Evolutionary conservation across 2,113 vertebrate genomes (phyloP).

Genomic region (Girardinichthys multiradiatus): DNA sequence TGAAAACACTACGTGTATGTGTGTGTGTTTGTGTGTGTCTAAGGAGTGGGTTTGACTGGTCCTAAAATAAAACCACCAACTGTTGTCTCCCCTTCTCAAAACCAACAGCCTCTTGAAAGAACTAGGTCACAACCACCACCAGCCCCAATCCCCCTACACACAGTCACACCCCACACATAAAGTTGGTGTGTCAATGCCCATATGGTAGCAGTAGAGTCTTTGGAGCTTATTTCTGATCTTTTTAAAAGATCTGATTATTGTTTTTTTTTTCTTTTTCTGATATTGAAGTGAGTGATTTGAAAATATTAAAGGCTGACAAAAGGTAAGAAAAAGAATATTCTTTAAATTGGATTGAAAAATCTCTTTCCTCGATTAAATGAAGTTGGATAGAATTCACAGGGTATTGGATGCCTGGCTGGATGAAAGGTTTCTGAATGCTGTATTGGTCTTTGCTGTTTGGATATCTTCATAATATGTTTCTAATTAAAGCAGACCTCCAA

Average conservation of each 20-base stretch:
- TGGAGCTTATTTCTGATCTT: background rate
- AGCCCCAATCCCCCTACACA: background rate
- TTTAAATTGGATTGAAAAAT: background rate
- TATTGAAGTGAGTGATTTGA: background rate
- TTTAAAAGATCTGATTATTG: background rate
- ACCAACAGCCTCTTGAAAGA: constrained; percentile 39
- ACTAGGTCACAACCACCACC: constrained; percentile 48
- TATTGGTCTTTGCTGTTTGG: no score
- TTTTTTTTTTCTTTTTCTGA: background rate
- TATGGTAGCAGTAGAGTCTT: constrained; percentile 19
- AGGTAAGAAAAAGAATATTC: constrained; percentile 15
- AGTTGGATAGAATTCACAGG: background rate
- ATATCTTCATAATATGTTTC: no score
- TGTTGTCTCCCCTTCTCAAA: constrained; percentile 62
- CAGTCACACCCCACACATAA: constrained; percentile 38
- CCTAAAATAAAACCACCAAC: constrained; percentile 73
- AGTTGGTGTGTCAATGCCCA: constrained; percentile 6
- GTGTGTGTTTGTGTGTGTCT: constrained; percentile 2
- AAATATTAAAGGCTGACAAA: background rate
- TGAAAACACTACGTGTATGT: no score
- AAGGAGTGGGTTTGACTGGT: constrained; percentile 21
- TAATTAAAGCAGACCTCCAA: no score
- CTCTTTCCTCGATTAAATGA: background rate
- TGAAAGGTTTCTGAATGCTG: no score
- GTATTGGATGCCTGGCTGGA: background rate